Evolutionary conservation across 2,113 vertebrate genomes (phyloP).

Genomic region (Lucifuga dentata): DNA sequence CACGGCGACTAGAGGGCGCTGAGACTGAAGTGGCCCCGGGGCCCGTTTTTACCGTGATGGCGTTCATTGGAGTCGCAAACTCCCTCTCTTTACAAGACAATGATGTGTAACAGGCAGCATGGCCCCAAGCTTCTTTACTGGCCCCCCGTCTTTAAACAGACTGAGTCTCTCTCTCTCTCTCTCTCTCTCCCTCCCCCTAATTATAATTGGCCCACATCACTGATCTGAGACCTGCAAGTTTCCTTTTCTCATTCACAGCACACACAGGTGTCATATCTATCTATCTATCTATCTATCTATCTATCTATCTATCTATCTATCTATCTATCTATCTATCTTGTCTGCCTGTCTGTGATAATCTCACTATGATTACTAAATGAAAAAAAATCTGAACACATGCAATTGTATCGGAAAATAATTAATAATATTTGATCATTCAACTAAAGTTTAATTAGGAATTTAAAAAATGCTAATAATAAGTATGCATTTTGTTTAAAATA

Average conservation of each 20-base stretch:
- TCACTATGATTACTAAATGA: too few species aligned
- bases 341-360: too few species aligned
- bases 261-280: too few species aligned
- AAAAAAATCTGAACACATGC: too few species aligned
- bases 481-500: too few species aligned
- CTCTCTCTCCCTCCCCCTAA: conserved; percentile 50
- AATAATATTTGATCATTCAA: too few species aligned
- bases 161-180: neutral
- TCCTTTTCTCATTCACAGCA: conserved; percentile 50
- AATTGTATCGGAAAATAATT: too few species aligned
- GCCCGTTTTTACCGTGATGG: conserved; percentile 31
- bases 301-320: too few species aligned
- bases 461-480: too few species aligned
- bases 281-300: too few species aligned
- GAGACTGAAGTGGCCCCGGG: conserved; percentile 32
- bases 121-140: neutral
- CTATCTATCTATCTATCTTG: too few species aligned
- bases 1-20: neutral
- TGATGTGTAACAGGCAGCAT: neutral
- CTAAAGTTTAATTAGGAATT: too few species aligned
- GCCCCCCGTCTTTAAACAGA: neutral
- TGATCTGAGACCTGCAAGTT: conserved; percentile 46
- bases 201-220: conserved; percentile 31
- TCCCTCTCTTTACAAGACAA: neutral
- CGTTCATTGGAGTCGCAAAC: neutral